Evolutionary conservation across 1,140 invertebrate genomes (phyloP).

Genomic region (Achroia grisella): DNA sequence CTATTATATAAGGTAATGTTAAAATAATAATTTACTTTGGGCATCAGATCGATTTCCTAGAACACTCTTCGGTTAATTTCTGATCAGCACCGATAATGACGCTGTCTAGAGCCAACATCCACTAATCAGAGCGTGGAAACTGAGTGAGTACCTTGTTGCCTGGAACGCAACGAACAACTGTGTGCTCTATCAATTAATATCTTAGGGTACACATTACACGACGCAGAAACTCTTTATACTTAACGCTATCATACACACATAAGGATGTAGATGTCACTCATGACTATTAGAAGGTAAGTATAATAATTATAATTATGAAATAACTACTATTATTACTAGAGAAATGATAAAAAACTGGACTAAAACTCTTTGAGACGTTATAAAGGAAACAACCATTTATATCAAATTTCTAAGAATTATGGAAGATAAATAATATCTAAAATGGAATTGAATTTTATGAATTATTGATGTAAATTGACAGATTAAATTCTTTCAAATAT

Average conservation of each 20-base stretch:
- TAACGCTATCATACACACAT: constrained; percentile 35
- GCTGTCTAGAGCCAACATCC: constrained; percentile 71
- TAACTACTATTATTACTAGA: no score
- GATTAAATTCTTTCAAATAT: no score
- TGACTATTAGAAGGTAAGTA: constrained; percentile 12
- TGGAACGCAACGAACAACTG: constrained; percentile 26
- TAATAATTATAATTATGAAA: neutral
- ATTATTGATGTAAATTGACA: no score
- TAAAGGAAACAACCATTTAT: no score
- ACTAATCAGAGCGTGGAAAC: constrained; percentile 72
- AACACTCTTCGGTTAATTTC: constrained; percentile 37
- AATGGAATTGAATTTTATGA: neutral
- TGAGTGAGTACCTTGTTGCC: constrained; percentile 57
- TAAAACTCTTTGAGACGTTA: no score
- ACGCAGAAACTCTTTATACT: constrained; percentile 12
- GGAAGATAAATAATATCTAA: neutral
- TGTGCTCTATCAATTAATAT: constrained; percentile 17
- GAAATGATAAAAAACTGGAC: no score
- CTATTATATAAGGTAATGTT: no score
- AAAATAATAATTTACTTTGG: no score
- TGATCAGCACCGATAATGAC: constrained; percentile 67
- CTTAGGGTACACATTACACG: constrained; percentile 1
- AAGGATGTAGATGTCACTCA: constrained; percentile 48
- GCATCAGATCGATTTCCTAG: constrained; percentile 21
- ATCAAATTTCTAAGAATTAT: neutral